phyloP scores from a whole-genome alignment of 92 coral and sea anemone genomes.

The Zoanthus gigantus region DNA sequence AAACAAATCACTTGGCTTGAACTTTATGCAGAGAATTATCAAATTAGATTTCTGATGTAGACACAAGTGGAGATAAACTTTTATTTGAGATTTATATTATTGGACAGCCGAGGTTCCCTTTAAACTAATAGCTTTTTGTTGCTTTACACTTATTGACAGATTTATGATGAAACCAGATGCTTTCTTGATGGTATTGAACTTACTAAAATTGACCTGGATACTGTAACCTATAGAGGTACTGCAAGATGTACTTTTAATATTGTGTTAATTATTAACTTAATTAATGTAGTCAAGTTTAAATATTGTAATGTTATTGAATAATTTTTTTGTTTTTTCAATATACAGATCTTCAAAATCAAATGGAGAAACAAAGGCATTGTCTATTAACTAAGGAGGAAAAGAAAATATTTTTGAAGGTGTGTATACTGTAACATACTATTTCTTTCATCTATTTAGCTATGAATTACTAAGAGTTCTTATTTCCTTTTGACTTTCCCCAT shows the following conservation, averaged over 20 bases:
- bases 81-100: too few relatives aligned
- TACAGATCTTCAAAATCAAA: constrained; percentile 74
- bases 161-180: constrained; percentile 80
- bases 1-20: too few relatives aligned
- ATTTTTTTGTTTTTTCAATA: not conserved
- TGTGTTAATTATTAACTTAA: too few relatives aligned
- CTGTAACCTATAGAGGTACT: constrained; percentile 74
- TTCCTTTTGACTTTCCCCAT: too few relatives aligned
- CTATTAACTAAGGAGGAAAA: constrained; percentile 71
- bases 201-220: constrained; percentile 68
- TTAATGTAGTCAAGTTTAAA: too few relatives aligned
- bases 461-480: too few relatives aligned
- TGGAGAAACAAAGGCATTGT: constrained; percentile 81
- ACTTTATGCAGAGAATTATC: too few relatives aligned
- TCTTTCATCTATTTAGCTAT: not conserved
- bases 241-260: not conserved
- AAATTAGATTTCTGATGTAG: too few relatives aligned
- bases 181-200: constrained; percentile 79
- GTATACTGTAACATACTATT: not conserved
- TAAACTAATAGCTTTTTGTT: not conserved
- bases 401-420: constrained; percentile 80
- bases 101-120: too few relatives aligned
- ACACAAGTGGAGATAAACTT: too few relatives aligned
- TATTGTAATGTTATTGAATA: too few relatives aligned
- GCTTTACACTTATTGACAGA: constrained; percentile 47